These are phyloP conservation scores for Oncorhynchus mykiss DNA, from an alignment of 2,113 vertebrate genomes.

Conservation along the genomic window DNA sequence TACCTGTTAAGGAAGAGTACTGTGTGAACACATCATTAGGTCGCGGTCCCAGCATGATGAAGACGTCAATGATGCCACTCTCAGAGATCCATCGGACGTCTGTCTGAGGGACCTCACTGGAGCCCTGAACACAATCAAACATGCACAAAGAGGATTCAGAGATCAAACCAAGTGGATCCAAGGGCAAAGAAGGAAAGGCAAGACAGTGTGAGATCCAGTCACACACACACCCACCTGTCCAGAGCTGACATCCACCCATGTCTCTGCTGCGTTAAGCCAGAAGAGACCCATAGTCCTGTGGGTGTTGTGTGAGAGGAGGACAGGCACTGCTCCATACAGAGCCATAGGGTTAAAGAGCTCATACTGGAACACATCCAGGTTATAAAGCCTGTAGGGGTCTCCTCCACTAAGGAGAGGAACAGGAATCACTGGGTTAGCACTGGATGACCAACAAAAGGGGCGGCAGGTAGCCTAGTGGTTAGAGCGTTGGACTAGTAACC, in stretches of 20 bases:
- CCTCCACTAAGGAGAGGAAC: constrained; percentile 60
- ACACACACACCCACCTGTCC: constrained; percentile 76
- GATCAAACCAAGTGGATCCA: background rate
- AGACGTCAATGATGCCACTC: constrained; percentile 79
- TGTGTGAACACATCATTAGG: constrained; percentile 70
- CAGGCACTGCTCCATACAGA: constrained; percentile 77
- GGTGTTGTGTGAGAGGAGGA: constrained; percentile 75
- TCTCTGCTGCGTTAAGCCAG: constrained; percentile 83
- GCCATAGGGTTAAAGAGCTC: constrained; percentile 83
- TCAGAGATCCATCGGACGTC: constrained; percentile 84
- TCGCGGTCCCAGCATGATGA: constrained; percentile 75
- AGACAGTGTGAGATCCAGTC: background rate
- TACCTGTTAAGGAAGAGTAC: constrained; percentile 78
- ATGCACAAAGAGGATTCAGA: background rate
- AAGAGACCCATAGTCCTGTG: constrained; percentile 78
- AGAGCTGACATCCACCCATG: constrained; percentile 83
- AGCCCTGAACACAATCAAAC: constrained; percentile 56
- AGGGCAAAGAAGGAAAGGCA: background rate
- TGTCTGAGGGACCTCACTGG: constrained; percentile 77
- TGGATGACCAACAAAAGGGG: background rate
- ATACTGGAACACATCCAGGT: constrained; percentile 85
- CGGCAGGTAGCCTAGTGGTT: too few species aligned
- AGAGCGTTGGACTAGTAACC: too few species aligned
- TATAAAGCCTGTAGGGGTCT: constrained; percentile 81
- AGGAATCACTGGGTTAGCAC: background rate